A percentile compares a stretch with the other conserved stretches of the same genome.
Conservation (phyloP, 2,888 invertebrate genomes). For the Myopa tessellatipennis region DNA sequence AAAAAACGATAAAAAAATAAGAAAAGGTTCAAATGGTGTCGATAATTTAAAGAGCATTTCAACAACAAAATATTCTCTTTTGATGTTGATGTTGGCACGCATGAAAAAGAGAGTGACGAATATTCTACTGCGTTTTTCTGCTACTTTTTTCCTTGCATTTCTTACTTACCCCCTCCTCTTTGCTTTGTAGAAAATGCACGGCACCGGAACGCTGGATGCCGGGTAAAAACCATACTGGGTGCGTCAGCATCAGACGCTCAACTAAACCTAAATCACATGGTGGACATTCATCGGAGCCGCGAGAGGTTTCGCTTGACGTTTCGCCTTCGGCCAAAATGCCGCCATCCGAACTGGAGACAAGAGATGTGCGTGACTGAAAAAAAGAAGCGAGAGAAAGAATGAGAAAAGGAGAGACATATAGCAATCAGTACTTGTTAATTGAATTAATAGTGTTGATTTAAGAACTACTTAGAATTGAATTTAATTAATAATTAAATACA, state of each 20-base stretch:
- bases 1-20: no score
- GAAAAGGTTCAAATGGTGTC: no score
- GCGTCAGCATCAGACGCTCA: constrained; percentile 89
- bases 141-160: no score
- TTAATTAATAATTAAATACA: no score
- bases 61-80: not conserved
- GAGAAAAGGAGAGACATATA: constrained; percentile 28
- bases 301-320: constrained; percentile 74
- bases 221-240: constrained; percentile 96
- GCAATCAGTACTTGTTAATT: not conserved
- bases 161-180: constrained; percentile 86
- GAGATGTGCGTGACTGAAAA: constrained; percentile 67
- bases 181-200: constrained; percentile 92
- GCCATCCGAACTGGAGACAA: constrained; percentile 70
- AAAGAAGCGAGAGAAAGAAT: constrained; percentile 41
- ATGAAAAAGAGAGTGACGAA: no score
- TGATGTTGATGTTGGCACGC: not conserved
- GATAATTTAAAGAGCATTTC: not conserved
- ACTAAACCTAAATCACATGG: constrained; percentile 87
- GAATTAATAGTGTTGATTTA: not conserved
- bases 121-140: not conserved
- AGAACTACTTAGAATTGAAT: no score
- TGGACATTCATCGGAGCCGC: constrained; percentile 71
- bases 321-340: constrained; percentile 71
- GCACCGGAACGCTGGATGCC: constrained; percentile 94